These are phyloP conservation scores for Amphimedon queenslandica DNA, from an alignment of 37 sponge, comb jelly and placozoan genomes.

Conservation along the genomic window DNA sequence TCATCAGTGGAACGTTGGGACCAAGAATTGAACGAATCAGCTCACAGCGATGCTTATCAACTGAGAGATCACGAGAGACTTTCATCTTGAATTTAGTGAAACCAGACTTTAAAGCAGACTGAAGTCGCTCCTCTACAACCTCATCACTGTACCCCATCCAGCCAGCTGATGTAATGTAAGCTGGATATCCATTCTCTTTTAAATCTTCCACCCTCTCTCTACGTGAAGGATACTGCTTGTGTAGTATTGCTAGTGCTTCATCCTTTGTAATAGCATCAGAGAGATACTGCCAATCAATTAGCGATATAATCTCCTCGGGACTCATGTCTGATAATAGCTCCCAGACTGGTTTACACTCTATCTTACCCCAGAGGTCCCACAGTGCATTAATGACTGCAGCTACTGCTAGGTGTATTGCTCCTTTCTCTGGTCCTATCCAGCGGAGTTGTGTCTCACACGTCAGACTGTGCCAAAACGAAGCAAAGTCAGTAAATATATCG, in stretches of 20 bases:
- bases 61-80: slow-evolving; percentile 65
- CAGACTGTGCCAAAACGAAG: slow-evolving; percentile 67
- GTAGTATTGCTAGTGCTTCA: slow-evolving; percentile 63
- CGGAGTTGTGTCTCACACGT: slow-evolving; percentile 78
- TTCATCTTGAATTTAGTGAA: slow-evolving; percentile 86
- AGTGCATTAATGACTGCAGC: slow-evolving; percentile 81
- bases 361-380: slow-evolving; percentile 92
- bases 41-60: slow-evolving; percentile 53
- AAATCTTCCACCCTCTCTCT: slow-evolving; percentile 33
- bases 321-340: slow-evolving; percentile 53
- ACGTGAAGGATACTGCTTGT: slow-evolving; percentile 17
- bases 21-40: slow-evolving; percentile 77
- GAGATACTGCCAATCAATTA: slow-evolving; percentile 73
- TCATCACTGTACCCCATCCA: slow-evolving; percentile 91
- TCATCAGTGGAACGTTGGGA: slow-evolving; percentile 66
- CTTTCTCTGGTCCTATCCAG: slow-evolving; percentile 93
- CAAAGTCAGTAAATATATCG: slow-evolving; percentile 69
- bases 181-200: slow-evolving; percentile 56
- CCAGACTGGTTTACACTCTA: slow-evolving; percentile 84
- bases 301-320: slow-evolving; percentile 71
- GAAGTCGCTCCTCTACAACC: slow-evolving; percentile 32
- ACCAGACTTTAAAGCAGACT: slow-evolving; percentile 55
- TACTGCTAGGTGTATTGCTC: slow-evolving; percentile 75
- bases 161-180: slow-evolving; percentile 82
- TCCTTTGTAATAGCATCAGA: slow-evolving; percentile 66